phyloP scores from a whole-genome alignment of 2,113 vertebrate species.

The Centrocercus urophasianus region DNA sequence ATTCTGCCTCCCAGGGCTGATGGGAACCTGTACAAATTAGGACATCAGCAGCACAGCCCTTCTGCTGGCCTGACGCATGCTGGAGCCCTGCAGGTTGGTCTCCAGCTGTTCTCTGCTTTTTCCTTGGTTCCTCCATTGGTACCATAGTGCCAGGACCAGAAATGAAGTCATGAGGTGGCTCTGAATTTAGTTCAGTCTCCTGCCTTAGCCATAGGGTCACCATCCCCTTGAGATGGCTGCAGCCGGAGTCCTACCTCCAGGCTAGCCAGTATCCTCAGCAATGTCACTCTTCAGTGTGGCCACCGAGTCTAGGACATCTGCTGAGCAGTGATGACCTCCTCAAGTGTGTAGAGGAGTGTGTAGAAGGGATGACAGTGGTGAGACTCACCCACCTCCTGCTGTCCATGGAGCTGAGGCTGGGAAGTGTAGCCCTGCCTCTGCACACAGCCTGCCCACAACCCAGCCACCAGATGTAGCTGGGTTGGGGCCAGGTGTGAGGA shows the following conservation, averaged over 20 bases:
- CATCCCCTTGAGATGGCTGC: not conserved
- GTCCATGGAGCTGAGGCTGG: not conserved
- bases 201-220: not conserved
- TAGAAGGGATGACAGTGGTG: not conserved
- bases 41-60: not conserved
- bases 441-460: not conserved
- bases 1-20: not conserved
- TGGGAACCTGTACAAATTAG: not conserved
- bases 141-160: not conserved
- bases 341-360: not conserved
- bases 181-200: not conserved
- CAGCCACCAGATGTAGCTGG: accelerated
- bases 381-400: not conserved
- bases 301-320: not conserved
- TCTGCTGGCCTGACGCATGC: not conserved
- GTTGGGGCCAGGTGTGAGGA: no score
- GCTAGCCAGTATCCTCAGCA: not conserved
- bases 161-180: not conserved
- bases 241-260: not conserved
- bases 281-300: not conserved
- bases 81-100: not conserved
- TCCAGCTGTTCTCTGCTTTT: not conserved
- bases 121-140: not conserved
- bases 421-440: not conserved
- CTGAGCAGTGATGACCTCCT: not conserved